phyloP scores from a whole-genome alignment of 2,797 vertebrate species.

The Gallinago solitaria region DNA sequence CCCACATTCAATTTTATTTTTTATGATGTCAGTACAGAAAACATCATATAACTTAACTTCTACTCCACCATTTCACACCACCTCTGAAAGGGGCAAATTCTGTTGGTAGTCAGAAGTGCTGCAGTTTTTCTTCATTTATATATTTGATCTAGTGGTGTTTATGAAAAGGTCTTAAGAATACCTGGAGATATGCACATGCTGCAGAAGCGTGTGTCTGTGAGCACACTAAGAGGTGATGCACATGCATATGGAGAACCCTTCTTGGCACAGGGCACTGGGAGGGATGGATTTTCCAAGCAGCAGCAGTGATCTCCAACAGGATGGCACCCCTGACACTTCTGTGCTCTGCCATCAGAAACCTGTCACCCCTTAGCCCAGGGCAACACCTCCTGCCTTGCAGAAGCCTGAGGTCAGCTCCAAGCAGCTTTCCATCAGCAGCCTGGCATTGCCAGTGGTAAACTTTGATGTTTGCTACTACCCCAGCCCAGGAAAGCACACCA shows the following conservation, averaged over 20 bases:
- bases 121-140: fast-evolving
- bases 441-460: fast-evolving
- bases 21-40: not conserved
- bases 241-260: fast-evolving
- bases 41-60: not conserved
- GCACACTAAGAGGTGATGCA: not conserved
- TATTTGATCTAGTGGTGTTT: not conserved
- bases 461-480: not conserved
- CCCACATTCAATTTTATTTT: not conserved
- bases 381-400: not conserved
- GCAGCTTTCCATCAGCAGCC: not conserved
- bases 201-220: fast-evolving
- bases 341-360: not conserved
- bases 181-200: not conserved
- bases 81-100: not conserved
- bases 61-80: not conserved
- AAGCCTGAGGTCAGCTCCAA: not conserved
- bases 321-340: not conserved
- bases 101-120: not conserved
- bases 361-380: not conserved
- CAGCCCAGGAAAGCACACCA: not conserved
- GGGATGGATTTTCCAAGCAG: not conserved
- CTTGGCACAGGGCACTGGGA: not conserved
- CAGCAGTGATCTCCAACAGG: not conserved
- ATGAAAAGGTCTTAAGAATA: not conserved